These are phyloP conservation scores for Zaprionus bogoriensis DNA, from an alignment of 2,888 invertebrate genomes.

Conservation along the genomic window DNA sequence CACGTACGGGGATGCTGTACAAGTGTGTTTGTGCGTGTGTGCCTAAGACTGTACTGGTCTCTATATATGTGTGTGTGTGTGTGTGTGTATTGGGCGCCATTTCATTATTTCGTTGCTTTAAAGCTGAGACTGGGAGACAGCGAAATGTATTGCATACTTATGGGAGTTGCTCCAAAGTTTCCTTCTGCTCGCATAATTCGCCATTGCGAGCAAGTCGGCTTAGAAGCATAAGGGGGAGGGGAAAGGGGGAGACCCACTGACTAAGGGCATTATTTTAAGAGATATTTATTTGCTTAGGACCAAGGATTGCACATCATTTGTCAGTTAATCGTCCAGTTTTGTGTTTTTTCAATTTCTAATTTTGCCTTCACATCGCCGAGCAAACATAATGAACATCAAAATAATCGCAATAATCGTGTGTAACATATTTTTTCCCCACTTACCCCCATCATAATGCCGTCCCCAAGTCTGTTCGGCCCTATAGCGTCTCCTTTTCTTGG, in stretches of 20 bases:
- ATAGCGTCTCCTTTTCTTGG: not conserved
- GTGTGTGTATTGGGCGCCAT: constrained; percentile 37
- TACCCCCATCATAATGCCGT: too few species aligned
- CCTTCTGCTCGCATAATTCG: constrained; percentile 35
- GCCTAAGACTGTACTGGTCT: not conserved
- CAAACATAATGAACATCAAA: constrained; percentile 10
- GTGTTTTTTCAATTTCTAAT: constrained; percentile 13
- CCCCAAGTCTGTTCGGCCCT: not conserved
- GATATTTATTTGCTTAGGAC: constrained; percentile 37
- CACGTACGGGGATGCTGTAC: constrained; percentile 37
- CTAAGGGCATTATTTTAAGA: constrained; percentile 23
- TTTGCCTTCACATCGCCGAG: constrained; percentile 15
- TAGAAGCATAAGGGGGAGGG: not conserved
- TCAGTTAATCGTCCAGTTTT: constrained; percentile 24
- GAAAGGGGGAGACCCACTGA: not conserved
- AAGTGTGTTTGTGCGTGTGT: constrained; percentile 4
- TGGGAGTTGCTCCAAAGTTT: constrained; percentile 52
- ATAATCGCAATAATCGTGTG: constrained; percentile 1
- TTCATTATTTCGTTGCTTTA: constrained; percentile 53
- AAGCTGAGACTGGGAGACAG: constrained; percentile 41
- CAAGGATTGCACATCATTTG: constrained; percentile 33
- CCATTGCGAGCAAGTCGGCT: not conserved
- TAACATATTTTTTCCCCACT: not conserved
- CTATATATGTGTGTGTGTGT: constrained; percentile 10
- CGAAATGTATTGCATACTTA: constrained; percentile 60